phyloP scores from a whole-genome alignment of 2,113 vertebrate genomes.

The Girardinichthys multiradiatus region DNA sequence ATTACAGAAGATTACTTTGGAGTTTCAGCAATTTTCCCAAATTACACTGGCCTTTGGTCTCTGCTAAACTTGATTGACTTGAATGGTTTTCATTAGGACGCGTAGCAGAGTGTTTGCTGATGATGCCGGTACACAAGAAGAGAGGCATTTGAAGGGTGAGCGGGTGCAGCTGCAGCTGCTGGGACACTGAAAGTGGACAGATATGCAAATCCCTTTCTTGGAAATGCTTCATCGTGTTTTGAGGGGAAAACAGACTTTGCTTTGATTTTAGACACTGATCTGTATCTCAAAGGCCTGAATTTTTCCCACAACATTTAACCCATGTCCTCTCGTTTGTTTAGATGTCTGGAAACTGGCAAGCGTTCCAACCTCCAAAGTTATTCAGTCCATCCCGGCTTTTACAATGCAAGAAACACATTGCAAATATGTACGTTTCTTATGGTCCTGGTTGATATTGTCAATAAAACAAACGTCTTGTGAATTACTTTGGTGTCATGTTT shows the following conservation, averaged over 20 bases:
- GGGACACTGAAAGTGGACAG: constrained; percentile 45
- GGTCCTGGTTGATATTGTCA: constrained; percentile 40
- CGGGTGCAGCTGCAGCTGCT: constrained; percentile 73
- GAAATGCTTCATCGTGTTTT: constrained; percentile 50
- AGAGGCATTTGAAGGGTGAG: constrained; percentile 60
- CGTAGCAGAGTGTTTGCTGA: constrained; percentile 54
- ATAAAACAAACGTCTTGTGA: constrained; percentile 45
- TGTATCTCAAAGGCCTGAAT: constrained; percentile 27
- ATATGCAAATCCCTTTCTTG: constrained; percentile 57
- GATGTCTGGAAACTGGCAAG: constrained; percentile 18
- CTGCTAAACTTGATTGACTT: constrained; percentile 80
- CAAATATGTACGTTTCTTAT: constrained; percentile 33
- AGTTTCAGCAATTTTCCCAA: constrained; percentile 81
- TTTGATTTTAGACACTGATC: constrained; percentile 39
- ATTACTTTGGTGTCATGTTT: constrained; percentile 54
- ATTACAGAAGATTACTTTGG: constrained; percentile 82
- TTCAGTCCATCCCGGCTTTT: constrained; percentile 49
- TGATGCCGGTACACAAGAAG: constrained; percentile 70
- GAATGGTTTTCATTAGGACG: constrained; percentile 82
- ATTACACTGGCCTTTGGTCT: constrained; percentile 82
- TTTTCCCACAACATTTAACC: constrained; percentile 30
- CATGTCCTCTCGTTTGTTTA: constrained; percentile 21
- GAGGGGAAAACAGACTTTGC: constrained; percentile 15
- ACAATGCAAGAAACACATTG: constrained; percentile 13
- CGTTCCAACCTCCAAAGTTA: constrained; percentile 34